phyloP scores from a whole-genome alignment of 2,888 invertebrate genomes.

The Orthonevra nobilis region DNA sequence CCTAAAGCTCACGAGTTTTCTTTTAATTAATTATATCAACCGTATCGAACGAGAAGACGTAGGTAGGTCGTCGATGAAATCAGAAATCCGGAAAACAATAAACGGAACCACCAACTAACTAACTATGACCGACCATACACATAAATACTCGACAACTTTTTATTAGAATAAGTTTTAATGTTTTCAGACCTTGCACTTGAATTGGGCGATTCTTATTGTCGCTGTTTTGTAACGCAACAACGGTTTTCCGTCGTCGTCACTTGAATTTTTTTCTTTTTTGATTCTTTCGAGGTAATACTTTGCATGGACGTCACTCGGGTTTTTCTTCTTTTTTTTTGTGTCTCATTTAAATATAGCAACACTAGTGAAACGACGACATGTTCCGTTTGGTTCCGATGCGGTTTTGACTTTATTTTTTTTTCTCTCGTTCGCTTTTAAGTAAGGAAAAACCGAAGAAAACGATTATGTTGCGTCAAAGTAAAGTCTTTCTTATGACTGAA shows the following conservation, averaged over 20 bases:
- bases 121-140: constrained; percentile 18
- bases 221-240: constrained; percentile 62
- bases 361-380: constrained; percentile 66
- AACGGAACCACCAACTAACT: constrained; percentile 3
- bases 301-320: constrained; percentile 55
- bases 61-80: too few species aligned
- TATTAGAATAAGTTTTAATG: constrained; percentile 60
- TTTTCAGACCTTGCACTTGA: constrained; percentile 71
- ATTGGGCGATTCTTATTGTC: constrained; percentile 57
- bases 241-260: constrained; percentile 47
- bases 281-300: too few species aligned
- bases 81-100: constrained; percentile 24
- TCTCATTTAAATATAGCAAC: constrained; percentile 66
- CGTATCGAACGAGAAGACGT: constrained; percentile 16
- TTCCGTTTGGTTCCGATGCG: constrained; percentile 53
- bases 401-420: constrained; percentile 27
- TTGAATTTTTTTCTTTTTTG: constrained; percentile 30
- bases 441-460: too few species aligned
- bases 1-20: constrained; percentile 23
- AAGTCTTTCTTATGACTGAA: too few species aligned
- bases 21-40: constrained; percentile 45
- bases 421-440: too few species aligned
- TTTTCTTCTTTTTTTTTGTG: constrained; percentile 28
- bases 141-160: constrained; percentile 44
- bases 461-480: too few species aligned